Evolutionary conservation across 2,888 invertebrate genomes (phyloP), one percentile per base, ranked within the genome.

Genomic region (Tachina lurida): DNA sequence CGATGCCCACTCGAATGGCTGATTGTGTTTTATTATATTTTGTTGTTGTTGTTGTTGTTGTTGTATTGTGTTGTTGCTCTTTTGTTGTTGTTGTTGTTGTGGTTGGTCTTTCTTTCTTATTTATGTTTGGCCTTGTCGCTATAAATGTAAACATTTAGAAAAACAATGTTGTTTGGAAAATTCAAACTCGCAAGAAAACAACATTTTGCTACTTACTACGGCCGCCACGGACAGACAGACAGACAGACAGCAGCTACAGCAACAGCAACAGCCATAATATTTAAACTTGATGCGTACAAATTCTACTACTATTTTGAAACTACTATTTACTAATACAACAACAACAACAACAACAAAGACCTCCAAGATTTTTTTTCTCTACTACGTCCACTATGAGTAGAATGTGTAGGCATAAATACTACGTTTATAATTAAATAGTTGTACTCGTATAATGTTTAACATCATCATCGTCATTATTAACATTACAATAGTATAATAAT

Each of bases 101-200:
- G 2, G 31, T 31, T 31, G 45, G 60, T 73, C 58, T 79, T 83
- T 62, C 62, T 74, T 76, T 56, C 62, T 67, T 73, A 58, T 81
- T 76, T 79, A 70, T 85, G 75, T 84, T 83, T 86, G 86, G 86
- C 86, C 86, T 86, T 86, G 86, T 86, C 84, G 76, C 83, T 79
- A 80, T 84, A 79, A 86, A 84, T 76, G 86, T 86, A 86, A 86
- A 86, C 83, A 86, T 84, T 86, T 80, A 80, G 67, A 79, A 73
- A 80, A 76, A 86, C 83, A 86, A 86, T 76, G 79, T 80, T 76
- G 78, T 73, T 67, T 79, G 49, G 39, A 84, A 75, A 39, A 58
- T 49, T 47, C 71, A 54, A 54, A 52, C 52, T 71, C 19, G 67
- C 58, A 83, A 70, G 56, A 82, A 73, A 77, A 67, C 73, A 74